Evolutionary conservation across 2,888 invertebrate species (phyloP), one percentile per base, ranked within the genome.

Genomic region (Rhamnusium bicolor): DNA sequence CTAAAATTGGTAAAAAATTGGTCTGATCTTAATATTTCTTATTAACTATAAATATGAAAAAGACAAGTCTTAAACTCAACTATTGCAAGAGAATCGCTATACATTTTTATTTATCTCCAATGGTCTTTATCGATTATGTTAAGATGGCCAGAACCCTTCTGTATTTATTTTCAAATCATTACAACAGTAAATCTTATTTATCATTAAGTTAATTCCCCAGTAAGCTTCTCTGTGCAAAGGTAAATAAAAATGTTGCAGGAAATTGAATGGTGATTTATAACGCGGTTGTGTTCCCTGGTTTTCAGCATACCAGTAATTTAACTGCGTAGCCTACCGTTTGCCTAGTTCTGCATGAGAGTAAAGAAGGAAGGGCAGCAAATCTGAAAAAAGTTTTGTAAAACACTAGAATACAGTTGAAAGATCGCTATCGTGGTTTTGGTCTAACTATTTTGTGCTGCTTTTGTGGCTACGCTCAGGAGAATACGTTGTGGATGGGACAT

Each of bases 401-500:
- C 46, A 46, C 61, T 32, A 32, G 65, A 51, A 53, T 27, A 19
- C 65, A 51, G 29, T 56, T 40, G 51, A 40, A 67, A 40, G 29
- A 67, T 67, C 56, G 56, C 40, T 19, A 56, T 4, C 56, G 69
- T 27, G 49, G 69, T 51, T 63, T 51, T 6, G 18, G 29, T 51
- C 16, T 16, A 47, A 51, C 14, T 51, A 46, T 61, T 51, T 27
- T 27, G 49, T 49, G 63, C 49, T 10, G 69, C 49, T 61, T 46
- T 49, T 51, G 69, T 14, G 47, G 47, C 24, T 8, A 58, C 58
- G 60, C 69, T 49, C 60, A 49, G 47, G 69, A 69, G 51, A 61
- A 69, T 69, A 16, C 69, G 49, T 27, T 29, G 63, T 47, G 63
- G 63, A 65, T 51, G 29, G 51, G 27, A 18, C 61, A 61, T 60